phyloP scores from a whole-genome alignment of 2,797 vertebrate species.

The Tangara arthus region DNA sequence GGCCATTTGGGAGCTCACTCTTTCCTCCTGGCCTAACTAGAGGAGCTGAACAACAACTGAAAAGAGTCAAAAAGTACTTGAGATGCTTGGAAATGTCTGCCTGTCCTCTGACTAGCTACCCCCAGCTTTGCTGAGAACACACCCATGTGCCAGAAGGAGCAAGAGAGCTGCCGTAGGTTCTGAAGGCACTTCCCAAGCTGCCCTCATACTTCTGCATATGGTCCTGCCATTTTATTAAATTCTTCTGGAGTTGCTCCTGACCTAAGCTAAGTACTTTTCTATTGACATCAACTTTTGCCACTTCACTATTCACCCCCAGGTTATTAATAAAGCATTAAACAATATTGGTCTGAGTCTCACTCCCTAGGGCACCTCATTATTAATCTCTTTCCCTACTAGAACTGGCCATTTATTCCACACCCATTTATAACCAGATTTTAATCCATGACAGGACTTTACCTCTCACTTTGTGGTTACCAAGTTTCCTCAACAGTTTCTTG shows the following conservation, averaged over 20 bases:
- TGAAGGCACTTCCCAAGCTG: not conserved
- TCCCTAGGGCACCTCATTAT: slow-evolving; percentile 55
- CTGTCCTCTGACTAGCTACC: not conserved
- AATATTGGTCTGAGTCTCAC: slow-evolving; percentile 30
- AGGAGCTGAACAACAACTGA: not conserved
- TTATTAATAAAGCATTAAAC: slow-evolving; percentile 68
- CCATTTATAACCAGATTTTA: slow-evolving; percentile 62
- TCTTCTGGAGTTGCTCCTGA: slow-evolving; percentile 34
- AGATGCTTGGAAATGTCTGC: not conserved
- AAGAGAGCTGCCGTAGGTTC: not conserved
- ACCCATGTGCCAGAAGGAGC: rapidly evolving
- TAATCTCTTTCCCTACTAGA: slow-evolving; percentile 64
- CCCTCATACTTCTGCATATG: not conserved
- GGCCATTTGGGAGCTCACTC: not conserved
- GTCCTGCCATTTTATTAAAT: slow-evolving; percentile 38
- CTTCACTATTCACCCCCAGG: slow-evolving; percentile 51
- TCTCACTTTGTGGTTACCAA: slow-evolving; percentile 62
- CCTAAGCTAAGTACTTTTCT: slow-evolving; percentile 58
- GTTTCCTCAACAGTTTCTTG: slow-evolving; percentile 67
- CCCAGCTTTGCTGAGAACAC: not conserved
- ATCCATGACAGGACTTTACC: slow-evolving; percentile 66
- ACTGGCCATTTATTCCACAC: slow-evolving; percentile 61
- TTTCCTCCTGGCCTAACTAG: not conserved
- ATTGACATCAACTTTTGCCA: slow-evolving; percentile 64
- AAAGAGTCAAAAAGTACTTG: not conserved